phyloP scores from a whole-genome alignment of 2,113 vertebrate species.

The Herpetotheres cachinnans region DNA sequence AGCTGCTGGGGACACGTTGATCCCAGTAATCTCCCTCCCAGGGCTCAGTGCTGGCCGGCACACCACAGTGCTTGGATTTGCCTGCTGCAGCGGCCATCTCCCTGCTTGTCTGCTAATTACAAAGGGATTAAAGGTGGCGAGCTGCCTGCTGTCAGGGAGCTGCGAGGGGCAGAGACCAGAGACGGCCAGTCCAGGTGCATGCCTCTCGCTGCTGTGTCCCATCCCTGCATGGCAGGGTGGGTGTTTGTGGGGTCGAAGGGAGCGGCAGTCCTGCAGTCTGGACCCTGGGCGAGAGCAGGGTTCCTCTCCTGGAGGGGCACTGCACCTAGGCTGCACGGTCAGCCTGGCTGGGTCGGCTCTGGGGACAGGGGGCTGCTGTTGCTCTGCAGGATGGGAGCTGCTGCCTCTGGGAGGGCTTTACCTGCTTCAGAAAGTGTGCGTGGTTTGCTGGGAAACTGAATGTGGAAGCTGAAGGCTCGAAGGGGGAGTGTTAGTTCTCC shows the following conservation, averaged over 20 bases:
- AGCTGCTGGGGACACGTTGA: neutral
- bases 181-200: neutral
- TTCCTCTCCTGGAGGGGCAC: neutral
- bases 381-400: rapidly evolving
- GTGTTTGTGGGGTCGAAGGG: no score
- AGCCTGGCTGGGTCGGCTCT: neutral
- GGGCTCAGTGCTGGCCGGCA: neutral
- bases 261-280: no score
- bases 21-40: rapidly evolving
- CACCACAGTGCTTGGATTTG: neutral
- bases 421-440: neutral
- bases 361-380: rapidly evolving
- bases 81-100: neutral
- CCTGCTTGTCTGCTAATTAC: neutral
- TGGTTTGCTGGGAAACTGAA: rapidly evolving
- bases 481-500: neutral
- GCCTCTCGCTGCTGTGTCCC: neutral
- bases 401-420: neutral
- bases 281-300: neutral
- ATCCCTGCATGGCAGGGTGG: neutral
- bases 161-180: neutral
- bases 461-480: neutral
- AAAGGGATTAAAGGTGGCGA: neutral
- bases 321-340: neutral
- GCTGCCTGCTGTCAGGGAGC: neutral